Percentiles rank a stretch among this genome's conserved stretches.
Conservation (phyloP, 2,888 invertebrate species). For the Perizoma affinitatum region DNA sequence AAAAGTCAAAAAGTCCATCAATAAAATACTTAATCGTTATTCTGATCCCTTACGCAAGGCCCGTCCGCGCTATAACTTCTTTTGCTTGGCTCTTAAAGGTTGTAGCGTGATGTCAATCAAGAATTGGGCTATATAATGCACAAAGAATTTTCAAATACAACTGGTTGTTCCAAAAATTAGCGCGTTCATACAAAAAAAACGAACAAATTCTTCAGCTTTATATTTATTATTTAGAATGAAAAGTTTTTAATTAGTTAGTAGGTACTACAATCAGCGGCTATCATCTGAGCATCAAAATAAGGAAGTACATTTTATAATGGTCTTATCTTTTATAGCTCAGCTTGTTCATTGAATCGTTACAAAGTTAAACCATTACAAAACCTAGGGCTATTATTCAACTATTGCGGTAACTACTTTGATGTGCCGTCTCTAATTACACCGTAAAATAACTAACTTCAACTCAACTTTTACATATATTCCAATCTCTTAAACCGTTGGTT, state of each 20-base stretch:
- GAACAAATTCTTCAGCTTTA: too few species aligned
- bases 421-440: slow-evolving; percentile 35
- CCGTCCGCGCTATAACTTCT: too few species aligned
- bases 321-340: slow-evolving; percentile 1
- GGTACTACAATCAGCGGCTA: not conserved
- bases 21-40: too few species aligned
- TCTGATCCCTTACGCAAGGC: too few species aligned
- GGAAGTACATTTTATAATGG: slow-evolving; percentile 3
- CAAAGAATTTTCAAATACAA: too few species aligned
- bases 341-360: slow-evolving; percentile 18
- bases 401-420: slow-evolving; percentile 35
- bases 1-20: too few species aligned
- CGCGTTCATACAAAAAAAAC: too few species aligned
- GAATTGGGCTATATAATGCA: too few species aligned
- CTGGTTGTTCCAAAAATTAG: too few species aligned
- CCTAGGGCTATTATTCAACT: slow-evolving; percentile 32
- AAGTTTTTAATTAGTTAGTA: not conserved
- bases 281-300: not conserved
- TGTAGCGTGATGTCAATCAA: too few species aligned
- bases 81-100: too few species aligned
- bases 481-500: not conserved
- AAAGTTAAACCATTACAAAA: slow-evolving; percentile 32
- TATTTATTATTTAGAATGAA: too few species aligned
- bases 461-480: slow-evolving; percentile 2
- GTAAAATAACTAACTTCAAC: slow-evolving; percentile 21